Evolutionary conservation across 2,797 vertebrate genomes (phyloP), one percentile per base, ranked within the genome.

Genomic region (Pseudomugil tenellus): DNA sequence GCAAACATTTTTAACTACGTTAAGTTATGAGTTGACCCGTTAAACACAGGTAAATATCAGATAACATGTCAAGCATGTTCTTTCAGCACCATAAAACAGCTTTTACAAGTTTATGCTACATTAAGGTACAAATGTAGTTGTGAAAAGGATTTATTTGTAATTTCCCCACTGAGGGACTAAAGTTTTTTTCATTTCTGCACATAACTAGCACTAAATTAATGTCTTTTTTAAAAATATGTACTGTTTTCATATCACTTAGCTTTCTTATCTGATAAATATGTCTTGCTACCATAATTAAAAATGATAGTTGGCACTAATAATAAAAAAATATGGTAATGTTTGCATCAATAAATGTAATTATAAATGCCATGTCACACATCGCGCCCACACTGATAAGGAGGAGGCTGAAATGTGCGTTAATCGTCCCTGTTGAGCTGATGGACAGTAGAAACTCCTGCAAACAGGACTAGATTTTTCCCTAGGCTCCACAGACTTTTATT

Each of bases 401-500:
- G 2, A 26, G 49, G 1, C 49, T 26, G 25, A 52, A 29, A 28
- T 29, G 26, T 28, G 11, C 31, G 5, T 2, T n/a, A 56, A 53
- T 52, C 52, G 29, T 29, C 6, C 21, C 12, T 7, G 1, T 12
- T 57, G 17, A 34, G 14, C 32, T 23, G 23, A 55, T 35, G 51
- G 46, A 23, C 51, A 43, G n/a, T n/a, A 29, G 46, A 57, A 63
- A 4, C 1, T 43, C 37, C 37, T 16, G 14, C 37, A 1, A 6
- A 39, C 37, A 37, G 3, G 13, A 16, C 39, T n/a, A 10, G 19
- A 21, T 46, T 46, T 21, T 41, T 3, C 25, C 37, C 6, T 32
- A 35, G 41, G 21, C 23, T 23, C 28, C 3, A 13, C 14, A 65
- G 10, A 9, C 34, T 3, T 73, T 66, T 13, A 37, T 58, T 74